These are phyloP conservation scores for Leiothrix lutea DNA, from an alignment of 2,113 vertebrate genomes.

Conservation along the genomic window DNA sequence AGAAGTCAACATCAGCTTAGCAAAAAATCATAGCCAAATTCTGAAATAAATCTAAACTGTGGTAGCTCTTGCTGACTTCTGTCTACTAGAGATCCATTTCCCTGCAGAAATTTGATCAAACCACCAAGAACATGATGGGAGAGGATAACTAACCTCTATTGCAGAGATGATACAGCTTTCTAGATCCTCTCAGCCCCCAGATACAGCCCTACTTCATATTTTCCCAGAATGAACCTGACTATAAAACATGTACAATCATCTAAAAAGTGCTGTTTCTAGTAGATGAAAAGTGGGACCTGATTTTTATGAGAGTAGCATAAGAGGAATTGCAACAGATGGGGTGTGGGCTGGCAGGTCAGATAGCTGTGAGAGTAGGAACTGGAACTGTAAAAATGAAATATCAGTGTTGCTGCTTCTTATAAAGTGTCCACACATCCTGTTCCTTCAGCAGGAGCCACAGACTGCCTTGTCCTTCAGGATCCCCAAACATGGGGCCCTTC, in stretches of 20 bases:
- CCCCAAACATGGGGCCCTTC: neutral
- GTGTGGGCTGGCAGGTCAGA: conserved; percentile 11
- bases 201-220: neutral
- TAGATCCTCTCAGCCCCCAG: neutral
- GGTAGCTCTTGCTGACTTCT: neutral
- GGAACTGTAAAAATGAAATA: neutral
- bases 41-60: neutral
- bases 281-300: neutral
- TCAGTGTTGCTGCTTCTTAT: neutral
- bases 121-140: neutral
- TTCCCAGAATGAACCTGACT: neutral
- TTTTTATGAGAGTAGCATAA: neutral
- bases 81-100: neutral
- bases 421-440: neutral
- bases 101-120: neutral
- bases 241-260: neutral
- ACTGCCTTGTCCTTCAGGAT: neutral
- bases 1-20: neutral
- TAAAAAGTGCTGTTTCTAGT: neutral
- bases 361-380: neutral
- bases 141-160: neutral
- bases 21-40: neutral
- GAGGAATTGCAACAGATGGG: neutral
- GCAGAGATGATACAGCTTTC: neutral
- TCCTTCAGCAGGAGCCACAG: neutral